Conservation (phyloP, 2,113 vertebrate species). For the Sminthopsis crassicaudata region DNA sequence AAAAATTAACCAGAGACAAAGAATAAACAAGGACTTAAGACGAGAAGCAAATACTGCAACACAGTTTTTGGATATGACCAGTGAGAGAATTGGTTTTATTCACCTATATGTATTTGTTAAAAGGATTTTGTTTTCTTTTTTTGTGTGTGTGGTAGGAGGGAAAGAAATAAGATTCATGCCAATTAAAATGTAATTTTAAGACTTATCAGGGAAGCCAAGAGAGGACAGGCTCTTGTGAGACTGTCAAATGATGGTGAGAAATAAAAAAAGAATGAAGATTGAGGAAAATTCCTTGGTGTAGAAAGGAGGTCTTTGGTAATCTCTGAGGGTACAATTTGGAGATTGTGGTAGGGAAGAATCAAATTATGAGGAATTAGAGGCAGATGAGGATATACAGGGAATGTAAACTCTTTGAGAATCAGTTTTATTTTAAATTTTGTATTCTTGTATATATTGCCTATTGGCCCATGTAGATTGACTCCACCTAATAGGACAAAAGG, state of each 20-base stretch:
- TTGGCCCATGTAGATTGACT: not conserved
- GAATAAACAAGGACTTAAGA: too few relatives aligned
- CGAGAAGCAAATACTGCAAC: too few relatives aligned
- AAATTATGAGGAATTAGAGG: not conserved
- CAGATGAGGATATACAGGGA: not conserved
- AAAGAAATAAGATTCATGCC: not conserved
- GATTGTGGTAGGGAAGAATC: not conserved
- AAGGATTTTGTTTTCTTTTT: not conserved
- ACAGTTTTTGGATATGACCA: not conserved
- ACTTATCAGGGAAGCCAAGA: not conserved
- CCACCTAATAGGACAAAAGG: not conserved
- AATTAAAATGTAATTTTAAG: not conserved
- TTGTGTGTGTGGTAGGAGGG: not conserved
- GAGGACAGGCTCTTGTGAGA: not conserved
- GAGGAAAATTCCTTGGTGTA: not conserved
- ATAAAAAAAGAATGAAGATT: not conserved
- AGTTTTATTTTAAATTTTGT: not conserved
- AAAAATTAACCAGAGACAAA: too few relatives aligned
- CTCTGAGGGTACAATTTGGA: not conserved
- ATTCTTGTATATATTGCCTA: not conserved
- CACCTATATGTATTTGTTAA: not conserved
- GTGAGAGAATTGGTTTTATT: not conserved
- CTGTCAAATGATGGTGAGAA: not conserved
- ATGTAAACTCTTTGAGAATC: not conserved
- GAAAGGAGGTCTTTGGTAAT: not conserved